phyloP scores from a whole-genome alignment of 2,888 invertebrate species.

The Callyntrura guangdongensis region DNA sequence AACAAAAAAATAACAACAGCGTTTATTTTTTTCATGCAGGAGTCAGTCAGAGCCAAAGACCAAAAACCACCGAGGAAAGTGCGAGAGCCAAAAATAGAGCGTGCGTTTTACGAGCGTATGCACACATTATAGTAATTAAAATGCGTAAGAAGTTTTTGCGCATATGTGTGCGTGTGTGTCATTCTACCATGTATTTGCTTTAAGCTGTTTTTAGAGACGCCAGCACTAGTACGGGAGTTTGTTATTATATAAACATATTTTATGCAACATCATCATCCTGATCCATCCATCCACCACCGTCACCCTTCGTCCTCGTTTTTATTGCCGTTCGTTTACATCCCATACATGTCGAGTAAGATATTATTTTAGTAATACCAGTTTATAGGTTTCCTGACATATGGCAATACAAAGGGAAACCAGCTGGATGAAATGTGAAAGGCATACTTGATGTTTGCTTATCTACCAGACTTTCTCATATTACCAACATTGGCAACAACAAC shows the following conservation, averaged over 20 bases:
- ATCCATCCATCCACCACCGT: constrained; percentile 28
- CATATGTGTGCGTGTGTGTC: not conserved
- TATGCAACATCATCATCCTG: constrained; percentile 15
- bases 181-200: not conserved
- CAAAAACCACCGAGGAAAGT: not conserved
- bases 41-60: not conserved
- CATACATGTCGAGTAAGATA: not conserved
- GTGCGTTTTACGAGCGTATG: constrained; percentile 24
- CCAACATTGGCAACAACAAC: not conserved
- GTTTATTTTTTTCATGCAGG: not conserved
- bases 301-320: constrained; percentile 10
- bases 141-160: constrained; percentile 1
- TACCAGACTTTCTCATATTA: constrained; percentile 2
- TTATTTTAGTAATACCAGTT: not conserved
- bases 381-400: not conserved
- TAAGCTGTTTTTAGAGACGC: not conserved
- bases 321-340: constrained; percentile 18
- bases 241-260: constrained; percentile 17
- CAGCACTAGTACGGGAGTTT: not conserved
- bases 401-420: not conserved
- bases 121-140: constrained; percentile 42
- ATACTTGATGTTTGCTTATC: not conserved
- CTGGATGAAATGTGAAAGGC: not conserved
- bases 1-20: constrained; percentile 21
- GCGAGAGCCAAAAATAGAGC: not conserved